Percentiles rank a stretch among this genome's conserved stretches.
Evolutionary conservation across 2,113 vertebrate species (phyloP).

Genomic region (Clinocottus analis): DNA sequence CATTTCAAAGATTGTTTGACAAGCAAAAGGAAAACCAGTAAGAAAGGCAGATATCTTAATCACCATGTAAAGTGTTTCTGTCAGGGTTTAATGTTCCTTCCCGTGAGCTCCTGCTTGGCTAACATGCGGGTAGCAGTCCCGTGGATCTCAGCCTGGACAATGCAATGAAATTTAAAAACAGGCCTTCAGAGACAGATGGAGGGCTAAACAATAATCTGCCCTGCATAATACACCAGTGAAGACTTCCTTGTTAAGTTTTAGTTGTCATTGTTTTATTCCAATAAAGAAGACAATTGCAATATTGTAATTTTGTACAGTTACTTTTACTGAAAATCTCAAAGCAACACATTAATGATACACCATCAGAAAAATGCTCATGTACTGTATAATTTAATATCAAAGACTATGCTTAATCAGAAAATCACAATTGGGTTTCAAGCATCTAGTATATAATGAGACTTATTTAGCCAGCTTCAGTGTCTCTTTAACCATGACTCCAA

Average conservation of each 20-base stretch:
- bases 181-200: background rate
- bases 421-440: background rate
- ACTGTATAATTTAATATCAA: background rate
- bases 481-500: constrained; percentile 85
- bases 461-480: constrained; percentile 84
- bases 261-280: background rate
- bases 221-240: background rate
- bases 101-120: background rate
- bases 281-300: background rate
- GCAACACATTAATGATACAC: background rate
- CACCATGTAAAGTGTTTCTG: no score
- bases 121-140: background rate
- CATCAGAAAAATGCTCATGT: no score
- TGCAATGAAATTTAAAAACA: background rate
- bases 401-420: background rate
- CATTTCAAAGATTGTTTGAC: background rate
- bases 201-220: background rate
- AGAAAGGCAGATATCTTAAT: background rate
- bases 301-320: background rate
- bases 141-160: background rate
- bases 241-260: background rate
- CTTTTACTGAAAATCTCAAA: constrained; percentile 30
- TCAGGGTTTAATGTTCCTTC: background rate
- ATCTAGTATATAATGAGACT: background rate
- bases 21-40: background rate